Conservation (phyloP, 1,140 invertebrate genomes). For the Eupristina koningsbergeri region DNA sequence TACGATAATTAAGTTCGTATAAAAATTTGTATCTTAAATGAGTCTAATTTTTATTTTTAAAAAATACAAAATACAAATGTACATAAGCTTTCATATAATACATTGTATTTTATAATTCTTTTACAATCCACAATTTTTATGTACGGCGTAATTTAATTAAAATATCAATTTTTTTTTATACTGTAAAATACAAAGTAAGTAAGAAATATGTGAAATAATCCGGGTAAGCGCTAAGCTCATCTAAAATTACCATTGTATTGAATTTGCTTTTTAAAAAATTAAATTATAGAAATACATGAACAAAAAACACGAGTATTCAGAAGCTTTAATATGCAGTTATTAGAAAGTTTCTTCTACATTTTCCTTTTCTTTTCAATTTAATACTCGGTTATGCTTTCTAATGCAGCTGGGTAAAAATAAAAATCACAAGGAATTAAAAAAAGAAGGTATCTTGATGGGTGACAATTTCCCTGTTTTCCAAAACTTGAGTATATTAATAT, state of each 20-base stretch:
- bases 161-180: not conserved
- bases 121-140: not conserved
- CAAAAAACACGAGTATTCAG: not conserved
- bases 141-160: not conserved
- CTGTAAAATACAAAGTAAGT: not conserved
- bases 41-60: no score
- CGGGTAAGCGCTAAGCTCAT: not conserved
- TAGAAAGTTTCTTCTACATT: not conserved
- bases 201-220: not conserved
- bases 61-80: no score
- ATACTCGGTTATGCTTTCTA: not conserved
- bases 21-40: no score
- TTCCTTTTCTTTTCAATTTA: not conserved
- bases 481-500: not conserved
- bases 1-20: no score
- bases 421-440: not conserved
- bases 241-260: not conserved
- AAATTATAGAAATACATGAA: not conserved
- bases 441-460: not conserved
- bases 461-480: not conserved
- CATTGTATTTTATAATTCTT: no score
- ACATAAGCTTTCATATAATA: no score
- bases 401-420: not conserved
- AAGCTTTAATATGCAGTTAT: not conserved
- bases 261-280: conserved; percentile 6